phyloP scores from a whole-genome alignment of 2,113 vertebrate species.

The Xerus inauris region DNA sequence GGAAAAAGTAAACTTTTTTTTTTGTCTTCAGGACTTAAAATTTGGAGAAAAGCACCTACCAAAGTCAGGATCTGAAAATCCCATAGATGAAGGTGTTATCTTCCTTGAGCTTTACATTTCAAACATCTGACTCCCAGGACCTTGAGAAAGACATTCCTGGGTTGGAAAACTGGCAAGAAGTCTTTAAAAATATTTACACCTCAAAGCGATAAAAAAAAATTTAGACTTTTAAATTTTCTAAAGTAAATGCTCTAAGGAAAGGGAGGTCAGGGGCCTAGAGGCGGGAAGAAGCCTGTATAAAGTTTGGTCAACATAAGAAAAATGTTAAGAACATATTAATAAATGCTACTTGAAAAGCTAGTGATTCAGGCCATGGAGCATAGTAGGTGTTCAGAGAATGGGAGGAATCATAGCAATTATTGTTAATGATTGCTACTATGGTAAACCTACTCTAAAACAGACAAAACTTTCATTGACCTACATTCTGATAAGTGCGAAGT shows the following conservation, averaged over 20 bases:
- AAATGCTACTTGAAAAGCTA: not conserved
- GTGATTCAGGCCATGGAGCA: not conserved
- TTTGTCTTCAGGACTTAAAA: not conserved
- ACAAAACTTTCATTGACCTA: not conserved
- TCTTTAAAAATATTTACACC: slow-evolving; percentile 36
- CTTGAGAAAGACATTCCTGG: not conserved
- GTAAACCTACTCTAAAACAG: not conserved
- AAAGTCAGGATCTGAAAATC: not conserved
- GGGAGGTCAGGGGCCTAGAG: not conserved
- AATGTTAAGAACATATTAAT: not conserved
- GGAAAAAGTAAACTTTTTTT: not conserved
- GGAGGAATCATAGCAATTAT: not conserved
- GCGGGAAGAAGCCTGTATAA: not conserved
- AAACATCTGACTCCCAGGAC: not conserved
- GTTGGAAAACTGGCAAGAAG: not conserved
- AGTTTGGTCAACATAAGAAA: not conserved
- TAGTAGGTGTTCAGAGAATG: not conserved
- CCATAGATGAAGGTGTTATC: not conserved
- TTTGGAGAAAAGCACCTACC: not conserved
- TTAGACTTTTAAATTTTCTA: not conserved
- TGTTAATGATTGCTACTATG: not conserved
- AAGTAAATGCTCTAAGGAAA: not conserved
- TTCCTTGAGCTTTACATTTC: slow-evolving; percentile 12
- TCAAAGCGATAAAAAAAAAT: not conserved
- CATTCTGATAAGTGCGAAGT: not conserved